Evolutionary conservation across 2,113 vertebrate species (phyloP).

Genomic region (Trematocara unimaculatum): DNA sequence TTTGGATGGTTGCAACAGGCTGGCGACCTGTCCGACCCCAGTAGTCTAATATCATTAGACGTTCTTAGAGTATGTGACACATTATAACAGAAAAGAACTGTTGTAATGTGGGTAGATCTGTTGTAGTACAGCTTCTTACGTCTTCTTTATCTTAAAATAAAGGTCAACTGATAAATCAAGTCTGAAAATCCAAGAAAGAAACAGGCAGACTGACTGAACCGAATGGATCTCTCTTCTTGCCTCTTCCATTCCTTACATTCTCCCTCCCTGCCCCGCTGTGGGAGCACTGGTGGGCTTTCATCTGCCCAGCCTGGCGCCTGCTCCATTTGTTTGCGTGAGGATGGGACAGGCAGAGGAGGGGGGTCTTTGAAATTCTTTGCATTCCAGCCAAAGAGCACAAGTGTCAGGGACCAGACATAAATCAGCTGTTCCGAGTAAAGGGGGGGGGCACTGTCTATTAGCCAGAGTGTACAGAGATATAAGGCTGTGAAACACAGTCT

Average conservation of each 20-base stretch:
- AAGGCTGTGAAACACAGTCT: conserved; percentile 39
- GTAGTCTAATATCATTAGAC: neutral
- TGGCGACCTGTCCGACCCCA: neutral
- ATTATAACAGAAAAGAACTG: neutral
- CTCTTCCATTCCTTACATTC: conserved; percentile 69
- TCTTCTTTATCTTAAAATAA: neutral
- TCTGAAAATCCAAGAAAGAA: neutral
- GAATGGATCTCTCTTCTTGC: conserved; percentile 43
- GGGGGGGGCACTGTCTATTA: conserved; percentile 4
- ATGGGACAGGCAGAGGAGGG: conserved; percentile 57
- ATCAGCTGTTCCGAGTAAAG: conserved; percentile 62
- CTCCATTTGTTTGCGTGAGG: conserved; percentile 64
- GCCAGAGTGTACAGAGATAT: neutral
- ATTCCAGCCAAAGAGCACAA: conserved; percentile 71
- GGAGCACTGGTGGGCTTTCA: conserved; percentile 55
- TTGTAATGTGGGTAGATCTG: neutral
- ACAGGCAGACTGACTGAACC: conserved; percentile 6
- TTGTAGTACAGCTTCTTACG: neutral
- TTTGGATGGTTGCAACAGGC: neutral
- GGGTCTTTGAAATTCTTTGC: conserved; percentile 67
- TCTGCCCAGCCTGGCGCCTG: conserved; percentile 56
- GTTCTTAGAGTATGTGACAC: neutral
- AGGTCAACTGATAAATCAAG: neutral
- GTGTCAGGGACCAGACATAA: conserved; percentile 68
- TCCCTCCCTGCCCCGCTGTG: conserved; percentile 54